Conservation (phyloP, 2,113 vertebrate genomes). For the Catharus bicknelli region DNA sequence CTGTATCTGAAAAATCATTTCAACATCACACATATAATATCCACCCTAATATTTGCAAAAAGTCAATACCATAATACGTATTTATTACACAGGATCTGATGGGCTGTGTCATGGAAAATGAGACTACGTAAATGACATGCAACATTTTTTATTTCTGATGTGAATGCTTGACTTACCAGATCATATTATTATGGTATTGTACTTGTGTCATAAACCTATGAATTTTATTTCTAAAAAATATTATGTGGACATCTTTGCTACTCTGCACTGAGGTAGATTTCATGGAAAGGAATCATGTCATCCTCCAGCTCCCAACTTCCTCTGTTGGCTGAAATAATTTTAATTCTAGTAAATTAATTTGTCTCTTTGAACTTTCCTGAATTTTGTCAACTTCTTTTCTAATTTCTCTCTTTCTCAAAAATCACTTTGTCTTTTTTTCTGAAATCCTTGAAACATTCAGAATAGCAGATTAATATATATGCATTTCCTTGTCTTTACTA, state of each 20-base stretch:
- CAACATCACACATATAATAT: no score
- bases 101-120: background rate
- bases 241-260: background rate
- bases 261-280: background rate
- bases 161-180: background rate
- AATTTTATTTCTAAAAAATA: background rate
- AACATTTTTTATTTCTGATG: background rate
- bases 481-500: background rate
- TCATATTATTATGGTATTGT: background rate
- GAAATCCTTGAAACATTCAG: background rate
- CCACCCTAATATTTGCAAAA: no score
- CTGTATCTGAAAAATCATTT: no score
- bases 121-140: background rate
- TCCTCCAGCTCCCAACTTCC: background rate
- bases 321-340: background rate
- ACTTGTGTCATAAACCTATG: background rate
- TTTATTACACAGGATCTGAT: no score
- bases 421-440: background rate
- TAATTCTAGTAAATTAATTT: background rate
- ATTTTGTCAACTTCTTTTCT: background rate
- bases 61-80: no score
- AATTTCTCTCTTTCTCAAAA: background rate
- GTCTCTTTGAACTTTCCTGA: background rate
- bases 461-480: background rate
- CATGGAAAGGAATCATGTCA: fast-evolving